Evolutionary conservation across 30 jellyfish, hydroid and myxozoan species (phyloP), one percentile per base, ranked within the genome.

Genomic region (Sanderia malayensis): DNA sequence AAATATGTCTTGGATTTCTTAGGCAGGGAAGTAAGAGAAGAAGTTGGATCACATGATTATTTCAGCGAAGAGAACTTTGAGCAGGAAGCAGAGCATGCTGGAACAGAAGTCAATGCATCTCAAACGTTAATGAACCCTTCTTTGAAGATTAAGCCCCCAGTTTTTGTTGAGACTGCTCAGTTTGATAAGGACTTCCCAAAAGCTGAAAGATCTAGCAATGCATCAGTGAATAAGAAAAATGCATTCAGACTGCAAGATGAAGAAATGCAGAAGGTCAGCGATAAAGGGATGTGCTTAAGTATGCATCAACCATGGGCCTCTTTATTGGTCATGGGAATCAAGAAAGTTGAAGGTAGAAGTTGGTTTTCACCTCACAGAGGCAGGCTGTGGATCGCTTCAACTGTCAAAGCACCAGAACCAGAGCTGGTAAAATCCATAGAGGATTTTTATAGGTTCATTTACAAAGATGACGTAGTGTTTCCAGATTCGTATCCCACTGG

Each of bases 221-320:
- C n/a, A n/a, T 9, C 49, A 60, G 58, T 3, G 27, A 46, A 1
- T 63, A 27, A 0, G 67, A 60, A 45, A 22, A 67, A 37, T 4
- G 37, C 80, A 1, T 61, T 81, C 11, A 61, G 98, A 58, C 27
- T 90, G 4, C 97, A 90, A 58, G 97, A 90, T 77, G 89, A 83
- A 27, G 96, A 84, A 33, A 58, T 90, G 20, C 98, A 82, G 75
- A 87, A 83, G 49, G 71, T 90, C 26, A 79, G 85, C 47, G 98
- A 90, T 61, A 18, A 76, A 31, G 98, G 98, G 58, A 32, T 85
- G 63, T 92, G 99, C 44, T 46, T 92, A 44, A 84, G 99, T 81
- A 92, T 92, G 96, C 99, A 85, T 61, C 99, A 92, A 64, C 99
- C 99, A 17, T 85, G 96, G 99, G 99, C 99, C 28, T 70, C 96